Evolutionary conservation across 2,113 vertebrate species (phyloP).

Genomic region (Agapornis roseicollis): DNA sequence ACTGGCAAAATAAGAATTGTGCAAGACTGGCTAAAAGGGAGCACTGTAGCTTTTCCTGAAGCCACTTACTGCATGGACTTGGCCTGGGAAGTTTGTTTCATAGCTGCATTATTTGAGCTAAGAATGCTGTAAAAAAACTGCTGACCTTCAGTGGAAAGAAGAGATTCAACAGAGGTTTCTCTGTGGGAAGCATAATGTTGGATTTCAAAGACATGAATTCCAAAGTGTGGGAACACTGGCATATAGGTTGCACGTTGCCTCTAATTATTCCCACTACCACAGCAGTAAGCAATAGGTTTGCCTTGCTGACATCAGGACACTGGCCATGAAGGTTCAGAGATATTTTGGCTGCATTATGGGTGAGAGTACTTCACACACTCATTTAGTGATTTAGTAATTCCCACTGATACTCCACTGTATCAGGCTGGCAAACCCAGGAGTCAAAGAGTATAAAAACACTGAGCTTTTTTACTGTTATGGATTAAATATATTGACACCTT

Average conservation of each 20-base stretch:
- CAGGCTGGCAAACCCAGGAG: background rate
- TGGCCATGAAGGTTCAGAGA: background rate
- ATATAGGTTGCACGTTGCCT: background rate
- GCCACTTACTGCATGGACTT: background rate
- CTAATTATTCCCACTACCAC: background rate
- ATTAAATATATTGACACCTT: conserved; percentile 62
- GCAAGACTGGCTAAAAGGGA: background rate
- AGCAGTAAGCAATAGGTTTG: background rate
- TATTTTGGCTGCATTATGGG: background rate
- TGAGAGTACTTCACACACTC: background rate
- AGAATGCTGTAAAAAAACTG: background rate
- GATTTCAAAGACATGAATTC: background rate
- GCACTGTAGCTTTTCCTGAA: background rate
- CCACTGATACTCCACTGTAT: background rate
- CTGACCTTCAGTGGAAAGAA: background rate
- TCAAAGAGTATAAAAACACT: background rate
- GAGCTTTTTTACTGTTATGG: background rate
- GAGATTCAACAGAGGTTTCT: too few species aligned
- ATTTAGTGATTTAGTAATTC: background rate
- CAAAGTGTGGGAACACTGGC: fast-evolving
- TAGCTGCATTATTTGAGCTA: background rate
- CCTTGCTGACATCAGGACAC: background rate
- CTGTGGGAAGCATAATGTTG: fast-evolving
- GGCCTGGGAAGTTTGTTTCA: background rate
- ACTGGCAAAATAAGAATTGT: background rate